Evolutionary conservation across 2,113 vertebrate species (phyloP), one percentile per base, ranked within the genome.

Genomic region (Ciconia maguari): DNA sequence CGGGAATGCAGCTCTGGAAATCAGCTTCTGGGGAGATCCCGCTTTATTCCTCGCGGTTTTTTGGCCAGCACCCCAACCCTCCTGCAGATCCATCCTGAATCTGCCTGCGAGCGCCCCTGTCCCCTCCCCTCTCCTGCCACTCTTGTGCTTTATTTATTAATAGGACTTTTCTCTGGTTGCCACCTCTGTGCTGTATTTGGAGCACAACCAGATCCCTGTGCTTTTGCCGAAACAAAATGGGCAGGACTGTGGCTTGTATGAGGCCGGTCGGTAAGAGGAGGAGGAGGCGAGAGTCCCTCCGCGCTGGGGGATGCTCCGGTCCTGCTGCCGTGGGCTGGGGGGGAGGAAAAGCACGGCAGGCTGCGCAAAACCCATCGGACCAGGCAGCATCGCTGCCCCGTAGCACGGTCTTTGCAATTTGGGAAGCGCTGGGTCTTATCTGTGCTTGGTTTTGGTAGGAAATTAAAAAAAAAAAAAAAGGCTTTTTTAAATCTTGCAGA

Each of bases 281-380:
- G 64, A 66, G 32, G 38, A 2, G 41, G 30, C 1, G 5, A 57
- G 13, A 0, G 17, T 34, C 64, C 41, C 41, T 42, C 21, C 0
- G 1, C 2, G 5, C 25, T 6, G 34, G 9, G 34, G 29, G 64
- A 34, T n/a, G 64, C 55, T 55, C 64, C 2, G 5, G 4, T 20
- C 34, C 65, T 5, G 64, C 62, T 69, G 54, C 55, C 3, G 0
- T 4, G 0, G 44, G 44, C 58, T 30, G 42, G 62, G 29, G 41
- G 15, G 55, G 15, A 48, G 27, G 29, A 34, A 25, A 30, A 41
- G 34, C 46, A 1, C 1, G 0, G 2, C 32, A 15, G 60, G 51
- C 22, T 10, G 2, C 3, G 1, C 38, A 24, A 13, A 57, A 27
- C 20, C 57, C 49, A 2, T 13, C 0, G 4, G n/a, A 15, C 9